These are phyloP conservation scores for Rotaria magnacalcarata DNA, from an alignment of 2,888 invertebrate genomes.

Conservation along the genomic window DNA sequence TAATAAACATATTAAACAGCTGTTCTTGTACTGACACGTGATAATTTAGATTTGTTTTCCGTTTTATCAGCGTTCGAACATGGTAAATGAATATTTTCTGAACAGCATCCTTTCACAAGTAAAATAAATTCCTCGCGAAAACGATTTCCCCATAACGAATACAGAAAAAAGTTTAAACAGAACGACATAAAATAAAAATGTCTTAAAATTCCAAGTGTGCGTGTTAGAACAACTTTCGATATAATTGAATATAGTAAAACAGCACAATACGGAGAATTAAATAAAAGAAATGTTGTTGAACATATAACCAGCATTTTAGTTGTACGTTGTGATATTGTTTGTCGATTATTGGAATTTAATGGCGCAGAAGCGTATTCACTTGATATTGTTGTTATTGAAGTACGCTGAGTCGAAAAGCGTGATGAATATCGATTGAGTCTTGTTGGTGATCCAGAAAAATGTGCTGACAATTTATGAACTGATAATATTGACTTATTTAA, in stretches of 20 bases:
- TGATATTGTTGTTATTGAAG: background rate
- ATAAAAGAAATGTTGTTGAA: conserved; percentile 25
- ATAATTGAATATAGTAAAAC: conserved; percentile 28
- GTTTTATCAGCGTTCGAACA: background rate
- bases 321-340: background rate
- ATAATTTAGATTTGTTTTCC: background rate
- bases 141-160: conserved; percentile 35
- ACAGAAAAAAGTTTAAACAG: conserved; percentile 27
- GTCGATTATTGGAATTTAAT: background rate
- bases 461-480: background rate
- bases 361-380: background rate
- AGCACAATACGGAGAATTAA: conserved; percentile 30
- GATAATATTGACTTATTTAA: background rate
- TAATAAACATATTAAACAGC: background rate
- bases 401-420: background rate
- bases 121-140: conserved; percentile 11
- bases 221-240: background rate
- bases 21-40: background rate
- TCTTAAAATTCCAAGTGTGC: background rate
- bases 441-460: background rate
- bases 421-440: background rate
- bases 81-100: background rate
- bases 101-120: background rate
- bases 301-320: conserved; percentile 30
- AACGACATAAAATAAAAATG: conserved; percentile 29